phyloP scores from a whole-genome alignment of 2,113 vertebrate species.

The Scomber scombrus region DNA sequence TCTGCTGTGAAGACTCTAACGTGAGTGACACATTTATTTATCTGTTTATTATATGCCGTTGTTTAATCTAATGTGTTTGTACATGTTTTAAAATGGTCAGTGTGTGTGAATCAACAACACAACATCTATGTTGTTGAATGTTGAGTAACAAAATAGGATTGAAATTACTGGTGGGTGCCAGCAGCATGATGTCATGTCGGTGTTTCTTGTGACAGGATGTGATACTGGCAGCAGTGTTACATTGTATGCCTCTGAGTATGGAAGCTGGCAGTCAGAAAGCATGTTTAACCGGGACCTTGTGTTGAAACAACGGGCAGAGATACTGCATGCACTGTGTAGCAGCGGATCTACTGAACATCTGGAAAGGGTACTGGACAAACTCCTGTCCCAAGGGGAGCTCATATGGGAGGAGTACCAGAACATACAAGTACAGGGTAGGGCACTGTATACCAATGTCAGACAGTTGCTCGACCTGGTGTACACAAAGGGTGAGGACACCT shows the following conservation, averaged over 20 bases:
- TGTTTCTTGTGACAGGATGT: neutral
- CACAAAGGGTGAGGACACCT: conserved; percentile 83
- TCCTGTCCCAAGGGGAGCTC: conserved; percentile 84
- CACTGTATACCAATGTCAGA: conserved; percentile 80
- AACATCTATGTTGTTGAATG: neutral
- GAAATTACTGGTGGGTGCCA: neutral
- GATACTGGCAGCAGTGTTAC: neutral
- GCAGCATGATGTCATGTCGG: neutral
- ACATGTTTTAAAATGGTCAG: neutral
- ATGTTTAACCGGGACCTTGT: conserved; percentile 83
- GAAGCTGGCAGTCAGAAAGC: conserved; percentile 13
- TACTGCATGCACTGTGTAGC: conserved; percentile 83
- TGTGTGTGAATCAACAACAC: neutral
- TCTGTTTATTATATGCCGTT: neutral
- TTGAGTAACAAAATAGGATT: neutral
- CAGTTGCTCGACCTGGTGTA: conserved; percentile 85
- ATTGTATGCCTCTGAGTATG: conserved; percentile 18
- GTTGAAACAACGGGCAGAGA: conserved; percentile 81
- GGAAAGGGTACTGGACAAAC: conserved; percentile 86
- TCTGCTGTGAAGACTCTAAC: neutral
- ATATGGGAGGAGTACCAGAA: conserved; percentile 88
- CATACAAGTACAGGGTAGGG: conserved; percentile 71
- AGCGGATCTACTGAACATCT: conserved; percentile 84
- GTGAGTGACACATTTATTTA: conserved; percentile 32
- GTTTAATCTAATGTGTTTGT: neutral